Percentiles rank a stretch among this genome's conserved stretches.
Conservation (phyloP, 2,797 vertebrate genomes). For the Sebastes diaconus region DNA sequence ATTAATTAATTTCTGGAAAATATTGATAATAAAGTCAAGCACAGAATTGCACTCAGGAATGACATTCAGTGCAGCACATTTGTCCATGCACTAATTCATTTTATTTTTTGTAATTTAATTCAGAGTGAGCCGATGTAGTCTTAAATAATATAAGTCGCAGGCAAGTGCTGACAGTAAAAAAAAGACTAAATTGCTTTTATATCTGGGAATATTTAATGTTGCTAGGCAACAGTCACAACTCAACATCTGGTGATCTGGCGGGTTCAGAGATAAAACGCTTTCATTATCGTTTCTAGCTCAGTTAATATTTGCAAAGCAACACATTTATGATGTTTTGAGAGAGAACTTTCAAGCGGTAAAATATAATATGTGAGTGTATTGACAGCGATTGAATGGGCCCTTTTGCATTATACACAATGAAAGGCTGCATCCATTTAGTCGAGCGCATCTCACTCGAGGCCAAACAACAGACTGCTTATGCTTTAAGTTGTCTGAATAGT, state of each 20-base stretch:
- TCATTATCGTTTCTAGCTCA: slow-evolving; percentile 9
- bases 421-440: slow-evolving; percentile 28
- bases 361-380: background rate
- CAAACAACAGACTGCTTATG: slow-evolving; percentile 22
- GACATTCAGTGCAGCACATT: background rate
- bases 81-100: background rate
- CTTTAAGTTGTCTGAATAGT: background rate
- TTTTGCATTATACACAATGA: slow-evolving; percentile 10
- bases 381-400: background rate
- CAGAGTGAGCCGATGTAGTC: slow-evolving; percentile 11
- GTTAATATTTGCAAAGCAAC: slow-evolving; percentile 14
- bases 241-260: slow-evolving; percentile 26
- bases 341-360: slow-evolving; percentile 4
- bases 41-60: background rate
- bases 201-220: slow-evolving; percentile 32
- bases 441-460: background rate
- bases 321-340: background rate
- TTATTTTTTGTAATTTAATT: background rate
- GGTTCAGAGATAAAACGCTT: slow-evolving; percentile 23
- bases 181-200: slow-evolving; percentile 23
- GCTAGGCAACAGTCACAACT: slow-evolving; percentile 43
- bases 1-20: background rate
- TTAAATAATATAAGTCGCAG: slow-evolving; percentile 5
- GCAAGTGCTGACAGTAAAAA: background rate
- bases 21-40: background rate